Conservation (phyloP, 1,140 invertebrate species). For the Pachypeltis micranthus region DNA sequence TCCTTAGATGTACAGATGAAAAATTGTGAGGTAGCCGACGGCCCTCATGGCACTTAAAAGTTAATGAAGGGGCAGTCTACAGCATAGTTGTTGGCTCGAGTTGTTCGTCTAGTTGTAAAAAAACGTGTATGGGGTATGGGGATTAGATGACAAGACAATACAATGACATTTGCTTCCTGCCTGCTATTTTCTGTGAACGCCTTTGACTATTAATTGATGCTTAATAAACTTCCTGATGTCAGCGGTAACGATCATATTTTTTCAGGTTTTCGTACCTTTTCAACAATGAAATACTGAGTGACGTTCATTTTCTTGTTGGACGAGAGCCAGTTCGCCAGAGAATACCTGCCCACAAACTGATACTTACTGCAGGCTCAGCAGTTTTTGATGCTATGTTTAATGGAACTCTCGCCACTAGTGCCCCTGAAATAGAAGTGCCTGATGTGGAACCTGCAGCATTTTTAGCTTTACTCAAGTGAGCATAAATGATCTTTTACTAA, state of each 20-base stretch:
- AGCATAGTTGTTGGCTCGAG: too few species aligned
- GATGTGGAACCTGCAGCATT: conserved; percentile 74
- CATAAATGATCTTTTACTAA: conserved; percentile 34
- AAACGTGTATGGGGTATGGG: too few species aligned
- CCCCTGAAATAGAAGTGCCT: conserved; percentile 64
- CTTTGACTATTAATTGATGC: too few species aligned
- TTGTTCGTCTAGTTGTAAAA: too few species aligned
- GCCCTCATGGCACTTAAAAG: too few species aligned
- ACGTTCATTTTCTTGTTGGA: conserved; percentile 70
- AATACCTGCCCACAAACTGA: conserved; percentile 75
- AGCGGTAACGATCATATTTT: neutral
- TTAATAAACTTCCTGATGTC: too few species aligned
- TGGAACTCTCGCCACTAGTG: conserved; percentile 51
- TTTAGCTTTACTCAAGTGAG: conserved; percentile 49
- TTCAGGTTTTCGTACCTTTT: conserved; percentile 59
- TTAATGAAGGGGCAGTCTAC: too few species aligned
- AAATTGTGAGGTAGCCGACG: too few species aligned
- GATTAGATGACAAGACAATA: too few species aligned
- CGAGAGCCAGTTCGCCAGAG: conserved; percentile 52
- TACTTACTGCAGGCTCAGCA: conserved; percentile 66
- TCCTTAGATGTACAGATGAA: too few species aligned
- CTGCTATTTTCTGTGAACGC: too few species aligned
- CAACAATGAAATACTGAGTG: conserved; percentile 67
- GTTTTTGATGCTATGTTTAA: conserved; percentile 86
- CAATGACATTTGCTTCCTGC: too few species aligned